These are phyloP conservation scores for Mormyrops attenuatus DNA, from an alignment of 2,797 vertebrate genomes.

Conservation along the genomic window DNA sequence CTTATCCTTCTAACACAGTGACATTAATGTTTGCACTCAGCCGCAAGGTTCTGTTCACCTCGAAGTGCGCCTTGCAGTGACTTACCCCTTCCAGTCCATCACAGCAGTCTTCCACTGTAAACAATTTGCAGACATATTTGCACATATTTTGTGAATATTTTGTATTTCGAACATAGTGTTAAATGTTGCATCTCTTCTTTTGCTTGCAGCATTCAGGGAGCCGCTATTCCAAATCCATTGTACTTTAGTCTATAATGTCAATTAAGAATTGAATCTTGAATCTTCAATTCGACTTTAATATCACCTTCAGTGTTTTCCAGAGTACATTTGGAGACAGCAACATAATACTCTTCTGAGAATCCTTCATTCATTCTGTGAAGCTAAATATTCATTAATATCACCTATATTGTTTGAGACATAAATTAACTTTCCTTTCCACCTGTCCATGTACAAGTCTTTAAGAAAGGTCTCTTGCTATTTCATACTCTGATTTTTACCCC, in stretches of 20 bases:
- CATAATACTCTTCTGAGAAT: neutral
- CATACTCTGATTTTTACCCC: neutral
- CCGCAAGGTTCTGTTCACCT: neutral
- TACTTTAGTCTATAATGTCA: neutral
- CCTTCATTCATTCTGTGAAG: neutral
- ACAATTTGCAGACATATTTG: neutral
- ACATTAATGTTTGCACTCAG: slow-evolving; percentile 16
- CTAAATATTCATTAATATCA: neutral
- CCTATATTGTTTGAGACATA: neutral
- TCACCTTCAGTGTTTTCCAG: neutral
- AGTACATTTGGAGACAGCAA: neutral
- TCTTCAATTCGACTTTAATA: neutral
- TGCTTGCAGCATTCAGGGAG: neutral
- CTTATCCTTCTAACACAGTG: slow-evolving; percentile 9
- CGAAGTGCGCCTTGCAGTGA: neutral
- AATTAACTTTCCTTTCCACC: neutral
- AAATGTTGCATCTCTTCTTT: neutral
- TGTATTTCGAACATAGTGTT: neutral
- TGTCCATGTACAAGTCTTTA: neutral
- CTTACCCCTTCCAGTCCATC: neutral
- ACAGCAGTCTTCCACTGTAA: neutral
- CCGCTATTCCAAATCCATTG: neutral
- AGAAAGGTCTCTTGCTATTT: neutral
- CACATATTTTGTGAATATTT: neutral
- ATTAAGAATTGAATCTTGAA: neutral